phyloP scores from a whole-genome alignment of 2,888 invertebrate genomes.

The Abrostola tripartita region DNA sequence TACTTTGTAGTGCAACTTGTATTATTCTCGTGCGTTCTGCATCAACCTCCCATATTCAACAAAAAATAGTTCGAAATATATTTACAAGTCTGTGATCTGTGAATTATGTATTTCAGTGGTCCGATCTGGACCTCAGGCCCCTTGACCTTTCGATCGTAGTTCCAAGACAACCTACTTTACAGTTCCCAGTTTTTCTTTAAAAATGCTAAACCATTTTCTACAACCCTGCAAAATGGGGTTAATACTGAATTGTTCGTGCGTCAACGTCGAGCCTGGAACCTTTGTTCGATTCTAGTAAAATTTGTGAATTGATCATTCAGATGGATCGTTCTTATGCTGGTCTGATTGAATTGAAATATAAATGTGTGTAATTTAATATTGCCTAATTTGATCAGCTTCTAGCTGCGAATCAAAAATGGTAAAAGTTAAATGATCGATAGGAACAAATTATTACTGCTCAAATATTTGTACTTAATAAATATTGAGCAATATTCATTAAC shows the following conservation, averaged over 20 bases:
- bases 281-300: conserved; percentile 19
- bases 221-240: conserved; percentile 15
- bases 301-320: conserved; percentile 18
- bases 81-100: conserved; percentile 62
- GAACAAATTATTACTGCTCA: no score
- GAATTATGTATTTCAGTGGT: conserved; percentile 67
- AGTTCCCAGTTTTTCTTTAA: conserved; percentile 46
- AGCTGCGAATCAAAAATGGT: no score
- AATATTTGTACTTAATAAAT: no score
- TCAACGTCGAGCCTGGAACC: conserved; percentile 8
- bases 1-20: no score
- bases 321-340: neutral
- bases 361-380: neutral
- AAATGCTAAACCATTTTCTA: conserved; percentile 24
- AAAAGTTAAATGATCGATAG: no score
- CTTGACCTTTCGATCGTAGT: conserved; percentile 47
- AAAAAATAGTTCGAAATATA: conserved; percentile 55
- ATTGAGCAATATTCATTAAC: no score
- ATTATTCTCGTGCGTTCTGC: no score
- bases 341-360: neutral
- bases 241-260: conserved; percentile 23
- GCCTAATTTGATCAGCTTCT: neutral
- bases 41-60: conserved; percentile 20
- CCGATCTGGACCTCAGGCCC: conserved; percentile 45
- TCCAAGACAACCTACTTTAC: conserved; percentile 51